Percentiles rank a stretch among this genome's conserved stretches.
These are phyloP conservation scores for Amaurobius ferox DNA, from an alignment of 2,888 invertebrate genomes.

Conservation along the genomic window DNA sequence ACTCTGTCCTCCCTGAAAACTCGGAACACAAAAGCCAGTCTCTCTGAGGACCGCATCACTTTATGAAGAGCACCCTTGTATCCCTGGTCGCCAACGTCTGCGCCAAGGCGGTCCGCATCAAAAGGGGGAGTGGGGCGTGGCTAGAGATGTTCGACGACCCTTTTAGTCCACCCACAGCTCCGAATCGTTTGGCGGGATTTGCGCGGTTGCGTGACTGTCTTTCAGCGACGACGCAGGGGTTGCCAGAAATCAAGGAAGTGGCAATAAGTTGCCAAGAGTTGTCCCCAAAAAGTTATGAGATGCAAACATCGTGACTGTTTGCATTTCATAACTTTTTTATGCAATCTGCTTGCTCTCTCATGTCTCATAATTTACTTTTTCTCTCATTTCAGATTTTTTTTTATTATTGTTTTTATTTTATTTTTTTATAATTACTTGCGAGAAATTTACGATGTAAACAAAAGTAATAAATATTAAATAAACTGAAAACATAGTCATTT, in stretches of 20 bases:
- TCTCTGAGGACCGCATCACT: constrained; percentile 4
- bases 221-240: constrained; percentile 45
- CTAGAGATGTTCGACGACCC: constrained; percentile 22
- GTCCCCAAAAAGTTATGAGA: too few relatives aligned
- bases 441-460: too few relatives aligned
- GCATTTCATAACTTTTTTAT: too few relatives aligned
- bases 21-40: constrained; percentile 30
- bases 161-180: constrained; percentile 15
- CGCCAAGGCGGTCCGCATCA: constrained; percentile 37
- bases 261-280: neutral
- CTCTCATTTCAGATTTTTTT: too few relatives aligned
- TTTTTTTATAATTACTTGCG: too few relatives aligned
- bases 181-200: constrained; percentile 45
- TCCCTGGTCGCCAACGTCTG: constrained; percentile 45
- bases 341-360: too few relatives aligned
- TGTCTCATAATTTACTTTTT: too few relatives aligned
- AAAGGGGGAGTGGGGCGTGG: constrained; percentile 33
- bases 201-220: constrained; percentile 38
- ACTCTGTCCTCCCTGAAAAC: constrained; percentile 39
- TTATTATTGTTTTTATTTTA: too few relatives aligned
- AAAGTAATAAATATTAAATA: too few relatives aligned
- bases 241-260: neutral
- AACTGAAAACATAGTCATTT: too few relatives aligned
- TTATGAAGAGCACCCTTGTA: constrained; percentile 27
- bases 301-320: too few relatives aligned